A percentile compares a stretch with the other conserved stretches of the same genome.
Evolutionary conservation across 2,797 vertebrate species (phyloP).

Genomic region (Aldrovandia affinis): DNA sequence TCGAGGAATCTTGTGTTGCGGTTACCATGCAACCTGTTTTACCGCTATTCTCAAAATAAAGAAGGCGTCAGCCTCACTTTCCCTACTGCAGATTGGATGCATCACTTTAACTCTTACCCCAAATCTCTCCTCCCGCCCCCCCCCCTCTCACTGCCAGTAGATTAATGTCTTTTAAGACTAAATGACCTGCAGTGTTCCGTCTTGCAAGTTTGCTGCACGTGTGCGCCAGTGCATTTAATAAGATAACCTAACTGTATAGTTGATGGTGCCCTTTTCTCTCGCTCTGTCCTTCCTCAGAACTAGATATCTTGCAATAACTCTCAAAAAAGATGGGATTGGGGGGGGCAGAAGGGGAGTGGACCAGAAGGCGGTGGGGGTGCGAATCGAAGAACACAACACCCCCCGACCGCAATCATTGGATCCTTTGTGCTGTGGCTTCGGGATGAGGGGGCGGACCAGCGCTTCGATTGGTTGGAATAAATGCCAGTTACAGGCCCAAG

Average conservation of each 20-base stretch:
- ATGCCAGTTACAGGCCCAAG: slow-evolving; percentile 66
- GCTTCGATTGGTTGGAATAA: slow-evolving; percentile 66
- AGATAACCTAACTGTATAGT: slow-evolving; percentile 56
- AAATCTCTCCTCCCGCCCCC: not conserved
- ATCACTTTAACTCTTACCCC: slow-evolving; percentile 12
- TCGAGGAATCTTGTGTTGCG: slow-evolving; percentile 10
- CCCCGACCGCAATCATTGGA: slow-evolving; percentile 75
- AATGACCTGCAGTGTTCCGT: slow-evolving; percentile 5
- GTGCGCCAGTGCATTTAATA: slow-evolving; percentile 49
- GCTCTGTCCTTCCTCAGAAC: slow-evolving; percentile 79
- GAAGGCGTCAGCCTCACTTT: slow-evolving; percentile 12
- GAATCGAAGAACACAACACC: slow-evolving; percentile 65
- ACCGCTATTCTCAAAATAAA: slow-evolving; percentile 1
- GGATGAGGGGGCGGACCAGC: slow-evolving; percentile 52
- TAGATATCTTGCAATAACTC: slow-evolving; percentile 94
- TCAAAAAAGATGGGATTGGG: slow-evolving; percentile 79
- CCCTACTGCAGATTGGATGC: not conserved
- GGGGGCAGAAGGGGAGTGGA: not conserved
- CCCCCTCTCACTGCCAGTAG: too few species aligned
- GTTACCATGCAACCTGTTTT: slow-evolving; percentile 29
- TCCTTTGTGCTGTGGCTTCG: slow-evolving; percentile 56
- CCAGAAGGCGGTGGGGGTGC: slow-evolving; percentile 61
- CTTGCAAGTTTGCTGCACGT: not conserved
- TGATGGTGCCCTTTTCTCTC: slow-evolving; percentile 64
- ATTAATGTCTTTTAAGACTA: not conserved